Percentiles rank a stretch among this genome's conserved stretches.
Conservation (phyloP, 2,113 vertebrate species). For the Naja naja region DNA sequence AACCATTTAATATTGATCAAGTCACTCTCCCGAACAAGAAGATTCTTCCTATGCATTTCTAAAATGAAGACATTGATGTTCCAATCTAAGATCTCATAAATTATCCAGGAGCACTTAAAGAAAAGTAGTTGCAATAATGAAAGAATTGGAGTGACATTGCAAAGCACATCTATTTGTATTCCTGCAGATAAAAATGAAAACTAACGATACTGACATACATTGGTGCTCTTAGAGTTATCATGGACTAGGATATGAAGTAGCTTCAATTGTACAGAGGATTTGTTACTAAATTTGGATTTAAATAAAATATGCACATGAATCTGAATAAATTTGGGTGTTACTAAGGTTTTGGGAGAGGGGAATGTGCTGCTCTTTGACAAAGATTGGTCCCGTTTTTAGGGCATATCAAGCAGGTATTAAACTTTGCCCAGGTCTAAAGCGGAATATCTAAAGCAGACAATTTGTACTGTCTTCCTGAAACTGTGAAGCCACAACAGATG, state of each 20-base stretch:
- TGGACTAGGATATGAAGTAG: constrained; percentile 12
- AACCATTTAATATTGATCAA: constrained; percentile 26
- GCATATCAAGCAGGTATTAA: neutral
- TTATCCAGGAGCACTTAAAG: constrained; percentile 19
- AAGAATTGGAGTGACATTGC: constrained; percentile 8
- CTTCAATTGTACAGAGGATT: neutral
- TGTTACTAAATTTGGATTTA: neutral
- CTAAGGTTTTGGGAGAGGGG: neutral
- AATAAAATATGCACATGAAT: neutral
- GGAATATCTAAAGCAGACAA: neutral
- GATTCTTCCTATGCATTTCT: constrained; percentile 10
- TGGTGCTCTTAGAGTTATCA: constrained; percentile 25
- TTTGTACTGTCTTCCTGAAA: neutral
- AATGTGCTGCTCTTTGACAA: neutral
- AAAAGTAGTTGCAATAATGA: constrained; percentile 3
- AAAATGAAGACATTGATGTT: neutral
- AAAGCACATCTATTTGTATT: constrained; percentile 24
- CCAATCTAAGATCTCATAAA: constrained; percentile 23
- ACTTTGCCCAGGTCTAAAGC: neutral
- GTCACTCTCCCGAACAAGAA: neutral
- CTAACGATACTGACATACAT: constrained; percentile 17
- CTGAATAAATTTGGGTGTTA: neutral
- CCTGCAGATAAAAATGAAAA: neutral
- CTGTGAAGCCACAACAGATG: neutral
- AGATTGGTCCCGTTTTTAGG: neutral